Base-by-base conservation (phyloP, 2,888 invertebrate genomes). In the Oxytorus armatus region DNA sequence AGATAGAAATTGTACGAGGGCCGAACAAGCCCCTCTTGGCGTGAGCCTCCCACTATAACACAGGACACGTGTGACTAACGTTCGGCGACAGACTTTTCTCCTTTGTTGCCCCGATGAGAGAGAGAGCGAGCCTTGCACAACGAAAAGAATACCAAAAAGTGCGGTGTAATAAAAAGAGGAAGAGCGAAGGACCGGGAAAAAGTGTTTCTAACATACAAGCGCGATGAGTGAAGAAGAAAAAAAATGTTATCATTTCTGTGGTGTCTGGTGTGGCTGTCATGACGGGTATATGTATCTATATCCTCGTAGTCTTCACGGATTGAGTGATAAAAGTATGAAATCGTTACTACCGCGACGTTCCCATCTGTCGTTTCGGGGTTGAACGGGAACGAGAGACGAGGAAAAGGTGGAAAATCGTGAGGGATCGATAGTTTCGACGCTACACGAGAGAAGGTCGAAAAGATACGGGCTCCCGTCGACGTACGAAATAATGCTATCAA, bases 401-500 rank as follows among this genome's bases (percentile, higher is more conserved):
- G 3, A 70, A 23, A 49, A 39, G 21, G 61, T 39, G 57, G 21
- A 63, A 66, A 53, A 73, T 63, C 49, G 61, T 36, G 42, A 69
- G 59, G 44, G 65, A 70, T 74, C 14, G 47, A 39, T 61, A 61
- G 63, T 55, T 51, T 65, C 33, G 57, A 70, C 51, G 70, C 59
- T 51, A 42, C n/a, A n/a, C 47, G 57, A 14, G 42, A 39, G 33
- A 44, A 75, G 65, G 57, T 57, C 44, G 63, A 23, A 51, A 69
- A 75, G 57, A 75, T 75, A 75, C 79, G 75, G 70, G 79, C 57
- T 59, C 42, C 29, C 57, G 65, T 79, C 63, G 69, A 29, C 57
- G 59, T n/a, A 44, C 49, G 77, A 81, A 85, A 85, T 83, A 84
- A 86, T 84, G 82, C 83, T 69, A 85, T 85, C 83, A 82, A 83